Evolutionary conservation across 2,113 vertebrate genomes (phyloP), one percentile per base, ranked within the genome.

Genomic region (Hystrix brachyura): DNA sequence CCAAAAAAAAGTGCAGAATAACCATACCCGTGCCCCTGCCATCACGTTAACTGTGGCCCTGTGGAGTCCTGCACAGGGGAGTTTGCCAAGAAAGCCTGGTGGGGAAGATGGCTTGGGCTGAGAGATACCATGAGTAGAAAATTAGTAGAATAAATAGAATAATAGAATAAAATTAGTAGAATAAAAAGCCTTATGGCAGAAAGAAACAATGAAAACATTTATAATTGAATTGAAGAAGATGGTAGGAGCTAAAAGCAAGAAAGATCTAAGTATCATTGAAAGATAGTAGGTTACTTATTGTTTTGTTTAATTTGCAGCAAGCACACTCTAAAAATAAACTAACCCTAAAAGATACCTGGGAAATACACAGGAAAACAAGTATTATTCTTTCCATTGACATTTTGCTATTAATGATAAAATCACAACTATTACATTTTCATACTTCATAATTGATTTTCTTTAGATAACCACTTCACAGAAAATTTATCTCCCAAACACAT

Each of bases 161-260:
- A 14, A 76, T 12, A 25, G 34, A 48, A 53, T 51, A 43, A 51
- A 81, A 83, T 82, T 38, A 38, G 38, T 38, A 38, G 5, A 15
- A 57, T 9, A 55, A 34, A 48, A 32, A 32, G 0, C 6, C 3
- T 3, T 62, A 43, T 4, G 21, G 11, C 53, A 69, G 71, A 84
- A 89, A 71, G 62, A 90, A 78, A 71, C 34, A 48, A 78, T 69
- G n/a, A 83, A 62, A 92, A 46, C 27, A 82, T 10, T 71, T 86
- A 69, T n/a, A 7, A 7, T 12, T 53, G 13, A 86, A 65, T 0
- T 27, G 21, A 69, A 79, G 18, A 79, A 5, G 4, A 46, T 38
- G 9, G 29, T 80, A 9, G 4, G 81, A 53, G 6, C 51, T 34
- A 27, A 57, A 74, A 88, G 72, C 1, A 5, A 18, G 27, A 79